A percentile compares a stretch with the other conserved stretches of the same genome.
Conservation (phyloP, 2,797 vertebrate genomes). For the Manis pentadactyla region DNA sequence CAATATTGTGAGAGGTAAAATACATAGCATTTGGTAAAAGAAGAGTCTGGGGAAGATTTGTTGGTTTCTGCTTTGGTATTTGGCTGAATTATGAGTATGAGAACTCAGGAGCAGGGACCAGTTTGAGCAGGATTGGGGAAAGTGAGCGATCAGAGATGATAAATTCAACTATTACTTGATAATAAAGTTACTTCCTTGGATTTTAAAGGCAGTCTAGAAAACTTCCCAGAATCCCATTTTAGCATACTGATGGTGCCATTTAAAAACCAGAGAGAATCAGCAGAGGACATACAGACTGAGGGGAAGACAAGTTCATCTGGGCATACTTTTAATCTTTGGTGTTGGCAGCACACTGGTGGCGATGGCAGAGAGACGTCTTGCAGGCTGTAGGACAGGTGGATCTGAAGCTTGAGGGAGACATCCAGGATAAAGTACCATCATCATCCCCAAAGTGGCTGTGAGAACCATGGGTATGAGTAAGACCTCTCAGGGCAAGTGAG, state of each 20-base stretch:
- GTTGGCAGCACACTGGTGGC: rapidly evolving
- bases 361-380: not conserved
- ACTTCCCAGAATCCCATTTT: not conserved
- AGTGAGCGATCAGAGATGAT: not conserved
- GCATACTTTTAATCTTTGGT: not conserved
- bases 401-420: not conserved
- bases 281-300: not conserved
- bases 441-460: not conserved
- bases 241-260: not conserved
- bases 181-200: not conserved
- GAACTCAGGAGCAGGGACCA: not conserved
- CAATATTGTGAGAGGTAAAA: not conserved
- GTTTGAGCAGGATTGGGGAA: not conserved
- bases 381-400: rapidly evolving
- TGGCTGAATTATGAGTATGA: not conserved
- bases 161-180: not conserved
- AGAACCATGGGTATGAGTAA: not conserved
- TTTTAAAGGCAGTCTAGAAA: not conserved
- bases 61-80: not conserved
- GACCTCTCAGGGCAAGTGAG: not conserved
- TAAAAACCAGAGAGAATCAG: not conserved
- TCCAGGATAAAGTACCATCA: not conserved
- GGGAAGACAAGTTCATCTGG: not conserved
- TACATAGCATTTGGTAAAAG: not conserved
- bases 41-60: not conserved